Evolutionary conservation across 2,113 vertebrate genomes (phyloP).

Genomic region (Ploceus nigricollis): DNA sequence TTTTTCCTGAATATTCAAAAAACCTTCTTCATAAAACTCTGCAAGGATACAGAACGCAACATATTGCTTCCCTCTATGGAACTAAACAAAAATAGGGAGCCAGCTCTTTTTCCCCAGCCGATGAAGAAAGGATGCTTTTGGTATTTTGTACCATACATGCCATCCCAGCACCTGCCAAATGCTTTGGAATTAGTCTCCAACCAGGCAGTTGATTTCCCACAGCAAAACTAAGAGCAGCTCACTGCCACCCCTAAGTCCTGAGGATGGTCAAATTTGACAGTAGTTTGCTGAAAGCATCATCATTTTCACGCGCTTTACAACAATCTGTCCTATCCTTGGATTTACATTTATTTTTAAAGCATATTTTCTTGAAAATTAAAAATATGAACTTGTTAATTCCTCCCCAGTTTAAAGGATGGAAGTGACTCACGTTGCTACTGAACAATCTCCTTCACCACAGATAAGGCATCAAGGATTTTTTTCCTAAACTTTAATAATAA

Average conservation of each 20-base stretch:
- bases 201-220: not conserved
- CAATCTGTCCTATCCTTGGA: not conserved
- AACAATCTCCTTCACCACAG: not conserved
- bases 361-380: not conserved
- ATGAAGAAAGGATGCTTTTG: not conserved
- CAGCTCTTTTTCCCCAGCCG: not conserved
- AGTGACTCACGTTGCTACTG: not conserved
- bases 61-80: not conserved
- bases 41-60: not conserved
- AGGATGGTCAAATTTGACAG: not conserved
- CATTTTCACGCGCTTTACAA: not conserved
- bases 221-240: not conserved
- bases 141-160: not conserved
- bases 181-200: not conserved
- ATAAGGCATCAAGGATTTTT: not conserved
- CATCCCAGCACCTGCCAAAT: not conserved
- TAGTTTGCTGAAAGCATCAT: not conserved
- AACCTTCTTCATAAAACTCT: not conserved
- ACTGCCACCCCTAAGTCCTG: not conserved
- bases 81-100: not conserved
- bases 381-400: not conserved
- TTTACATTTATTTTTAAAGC: not conserved
- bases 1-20: not conserved
- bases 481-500: not conserved
- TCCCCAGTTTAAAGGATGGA: not conserved